Percentiles rank a stretch among this genome's conserved stretches.
These are phyloP conservation scores for Brachionus asplanchnoidis DNA, from an alignment of 1,140 invertebrate genomes.

Conservation along the genomic window DNA sequence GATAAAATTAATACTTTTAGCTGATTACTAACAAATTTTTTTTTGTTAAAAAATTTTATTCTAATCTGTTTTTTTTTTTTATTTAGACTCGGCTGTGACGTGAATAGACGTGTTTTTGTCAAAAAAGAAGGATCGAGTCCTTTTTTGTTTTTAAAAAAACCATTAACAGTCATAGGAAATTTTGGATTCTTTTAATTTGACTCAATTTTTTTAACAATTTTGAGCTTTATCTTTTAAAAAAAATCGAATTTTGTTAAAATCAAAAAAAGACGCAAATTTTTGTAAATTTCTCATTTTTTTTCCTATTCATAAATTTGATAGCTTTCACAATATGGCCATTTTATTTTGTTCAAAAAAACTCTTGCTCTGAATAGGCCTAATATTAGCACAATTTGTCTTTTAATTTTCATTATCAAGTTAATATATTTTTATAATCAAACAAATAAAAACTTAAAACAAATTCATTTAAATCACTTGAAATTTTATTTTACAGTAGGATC, in stretches of 20 bases:
- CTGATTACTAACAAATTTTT: neutral
- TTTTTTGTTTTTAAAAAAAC: neutral
- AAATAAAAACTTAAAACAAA: neutral
- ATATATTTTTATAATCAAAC: slow-evolving; percentile 3
- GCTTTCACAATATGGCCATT: neutral
- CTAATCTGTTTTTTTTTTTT: neutral
- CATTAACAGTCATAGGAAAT: neutral
- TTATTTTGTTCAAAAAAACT: neutral
- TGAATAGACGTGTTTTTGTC: neutral
- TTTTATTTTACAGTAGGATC: no score
- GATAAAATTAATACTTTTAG: neutral
- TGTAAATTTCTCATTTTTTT: neutral
- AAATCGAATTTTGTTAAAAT: neutral
- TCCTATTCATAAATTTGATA: neutral
- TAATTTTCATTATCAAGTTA: neutral
- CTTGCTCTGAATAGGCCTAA: neutral
- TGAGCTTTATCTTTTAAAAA: neutral
- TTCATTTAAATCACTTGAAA: neutral
- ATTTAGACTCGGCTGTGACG: neutral
- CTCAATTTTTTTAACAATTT: neutral
- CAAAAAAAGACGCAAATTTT: neutral
- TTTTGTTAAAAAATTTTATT: neutral
- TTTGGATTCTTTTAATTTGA: neutral
- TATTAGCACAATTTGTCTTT: neutral
- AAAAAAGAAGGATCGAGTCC: neutral